Percentiles rank a stretch among this genome's conserved stretches.
phyloP scores from a whole-genome alignment of 2,888 invertebrate species.

The Drosophila robusta region DNA sequence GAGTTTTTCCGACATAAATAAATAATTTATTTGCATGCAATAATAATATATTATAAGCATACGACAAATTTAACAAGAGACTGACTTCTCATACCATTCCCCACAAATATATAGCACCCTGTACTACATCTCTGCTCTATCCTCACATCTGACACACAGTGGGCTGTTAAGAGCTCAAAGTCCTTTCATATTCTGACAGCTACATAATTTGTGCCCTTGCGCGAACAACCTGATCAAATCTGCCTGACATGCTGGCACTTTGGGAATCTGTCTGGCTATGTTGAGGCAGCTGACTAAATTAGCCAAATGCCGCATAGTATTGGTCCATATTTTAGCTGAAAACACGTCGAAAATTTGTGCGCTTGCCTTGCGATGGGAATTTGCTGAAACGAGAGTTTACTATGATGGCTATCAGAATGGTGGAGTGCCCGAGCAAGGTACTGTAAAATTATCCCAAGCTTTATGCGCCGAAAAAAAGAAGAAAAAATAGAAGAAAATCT shows the following conservation, averaged over 20 bases:
- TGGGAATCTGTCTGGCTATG: conserved; percentile 15
- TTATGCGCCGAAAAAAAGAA: conserved; percentile 13
- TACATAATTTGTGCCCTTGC: conserved; percentile 3
- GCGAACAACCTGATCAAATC: conserved; percentile 27
- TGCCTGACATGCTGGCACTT: conserved; percentile 6
- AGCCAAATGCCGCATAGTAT: conserved; percentile 60
- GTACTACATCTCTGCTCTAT: background rate
- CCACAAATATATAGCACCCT: background rate
- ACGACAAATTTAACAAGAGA: background rate
- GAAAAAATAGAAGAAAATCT: conserved; percentile 31
- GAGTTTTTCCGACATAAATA: background rate
- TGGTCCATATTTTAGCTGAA: conserved; percentile 63
- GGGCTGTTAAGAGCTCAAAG: background rate
- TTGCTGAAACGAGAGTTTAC: conserved; percentile 54
- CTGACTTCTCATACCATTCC: background rate
- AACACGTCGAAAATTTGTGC: conserved; percentile 57
- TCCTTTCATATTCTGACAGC: conserved; percentile 8
- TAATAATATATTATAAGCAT: background rate
- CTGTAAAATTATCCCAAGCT: conserved; percentile 64
- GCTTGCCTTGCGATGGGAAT: conserved; percentile 45
- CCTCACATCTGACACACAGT: background rate
- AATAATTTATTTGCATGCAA: background rate
- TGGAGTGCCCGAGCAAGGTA: conserved; percentile 11
- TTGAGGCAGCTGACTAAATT: conserved; percentile 58
- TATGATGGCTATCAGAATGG: conserved; percentile 58